Percentiles rank a stretch among this genome's conserved stretches.
phyloP scores from a whole-genome alignment of 64 coral and sea anemone genomes.

The Pocillopora damicornis region DNA sequence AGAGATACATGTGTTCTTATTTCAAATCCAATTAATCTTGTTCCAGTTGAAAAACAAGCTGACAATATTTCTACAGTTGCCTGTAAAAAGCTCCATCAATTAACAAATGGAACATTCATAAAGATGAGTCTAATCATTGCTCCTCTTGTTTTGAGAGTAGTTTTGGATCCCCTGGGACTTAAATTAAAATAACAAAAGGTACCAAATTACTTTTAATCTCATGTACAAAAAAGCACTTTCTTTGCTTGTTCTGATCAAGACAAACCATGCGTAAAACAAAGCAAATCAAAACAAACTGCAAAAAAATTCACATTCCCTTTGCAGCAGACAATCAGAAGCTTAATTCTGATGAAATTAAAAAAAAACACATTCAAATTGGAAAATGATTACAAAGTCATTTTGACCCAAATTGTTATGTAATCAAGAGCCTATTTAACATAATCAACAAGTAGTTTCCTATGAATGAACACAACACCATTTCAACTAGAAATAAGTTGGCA shows the following conservation, averaged over 20 bases:
- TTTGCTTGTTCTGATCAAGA: neutral
- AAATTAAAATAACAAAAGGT: slow-evolving; percentile 17
- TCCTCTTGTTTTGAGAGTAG: slow-evolving; percentile 4
- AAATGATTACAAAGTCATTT: neutral
- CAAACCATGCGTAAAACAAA: neutral
- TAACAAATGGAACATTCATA: neutral
- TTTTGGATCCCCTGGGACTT: neutral
- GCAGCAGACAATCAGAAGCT: neutral
- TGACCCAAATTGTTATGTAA: neutral
- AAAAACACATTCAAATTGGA: neutral
- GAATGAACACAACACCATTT: neutral
- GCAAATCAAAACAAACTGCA: neutral
- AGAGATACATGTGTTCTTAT: neutral
- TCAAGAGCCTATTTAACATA: neutral
- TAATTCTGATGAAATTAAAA: neutral
- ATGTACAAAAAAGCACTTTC: neutral
- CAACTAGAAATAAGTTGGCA: neutral
- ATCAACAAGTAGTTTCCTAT: neutral
- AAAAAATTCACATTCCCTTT: neutral
- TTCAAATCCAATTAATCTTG: neutral
- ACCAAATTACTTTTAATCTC: neutral
- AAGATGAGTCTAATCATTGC: neutral
- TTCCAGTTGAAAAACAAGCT: neutral
- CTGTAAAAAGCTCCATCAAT: neutral
- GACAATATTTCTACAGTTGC: neutral